These are phyloP conservation scores for Caerostris darwini DNA, from an alignment of 1,140 invertebrate genomes.

Conservation along the genomic window DNA sequence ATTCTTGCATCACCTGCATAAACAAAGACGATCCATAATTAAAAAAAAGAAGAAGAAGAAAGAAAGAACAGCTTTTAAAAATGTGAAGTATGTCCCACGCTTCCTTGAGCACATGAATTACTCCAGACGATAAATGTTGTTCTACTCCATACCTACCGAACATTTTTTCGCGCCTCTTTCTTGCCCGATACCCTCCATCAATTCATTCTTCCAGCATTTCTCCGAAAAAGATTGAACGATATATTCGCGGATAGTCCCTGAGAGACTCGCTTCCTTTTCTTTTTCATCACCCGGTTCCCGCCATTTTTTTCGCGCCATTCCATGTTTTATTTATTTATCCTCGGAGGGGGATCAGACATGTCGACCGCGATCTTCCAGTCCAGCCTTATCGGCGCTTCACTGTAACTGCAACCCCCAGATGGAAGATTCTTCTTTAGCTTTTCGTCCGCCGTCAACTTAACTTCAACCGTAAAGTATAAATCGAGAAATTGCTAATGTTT, in stretches of 20 bases:
- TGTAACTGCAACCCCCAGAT: constrained; percentile 22
- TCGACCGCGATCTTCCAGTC: constrained; percentile 26
- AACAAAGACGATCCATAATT: neutral
- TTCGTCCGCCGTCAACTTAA: constrained; percentile 19
- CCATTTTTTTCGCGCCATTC: neutral
- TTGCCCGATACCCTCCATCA: neutral
- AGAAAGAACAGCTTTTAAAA: neutral
- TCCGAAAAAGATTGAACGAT: constrained; percentile 36
- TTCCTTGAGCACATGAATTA: neutral
- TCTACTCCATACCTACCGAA: neutral
- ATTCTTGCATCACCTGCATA: neutral
- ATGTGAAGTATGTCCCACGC: neutral
- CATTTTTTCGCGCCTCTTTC: neutral
- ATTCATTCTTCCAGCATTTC: neutral
- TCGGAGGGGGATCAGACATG: constrained; percentile 22
- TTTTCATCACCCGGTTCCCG: constrained; percentile 5
- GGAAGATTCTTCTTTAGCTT: constrained; percentile 1
- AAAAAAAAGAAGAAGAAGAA: neutral
- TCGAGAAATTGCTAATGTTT: neutral
- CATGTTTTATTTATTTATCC: constrained; percentile 40
- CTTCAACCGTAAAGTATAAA: constrained; percentile 9
- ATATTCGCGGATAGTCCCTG: constrained; percentile 27
- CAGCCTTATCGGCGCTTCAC: constrained; percentile 23
- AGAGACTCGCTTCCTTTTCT: neutral
- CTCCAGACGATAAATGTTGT: constrained; percentile 8